Percentiles rank a stretch among this genome's conserved stretches.
These are phyloP conservation scores for Turnix velox DNA, from an alignment of 2,113 vertebrate species.

Conservation along the genomic window DNA sequence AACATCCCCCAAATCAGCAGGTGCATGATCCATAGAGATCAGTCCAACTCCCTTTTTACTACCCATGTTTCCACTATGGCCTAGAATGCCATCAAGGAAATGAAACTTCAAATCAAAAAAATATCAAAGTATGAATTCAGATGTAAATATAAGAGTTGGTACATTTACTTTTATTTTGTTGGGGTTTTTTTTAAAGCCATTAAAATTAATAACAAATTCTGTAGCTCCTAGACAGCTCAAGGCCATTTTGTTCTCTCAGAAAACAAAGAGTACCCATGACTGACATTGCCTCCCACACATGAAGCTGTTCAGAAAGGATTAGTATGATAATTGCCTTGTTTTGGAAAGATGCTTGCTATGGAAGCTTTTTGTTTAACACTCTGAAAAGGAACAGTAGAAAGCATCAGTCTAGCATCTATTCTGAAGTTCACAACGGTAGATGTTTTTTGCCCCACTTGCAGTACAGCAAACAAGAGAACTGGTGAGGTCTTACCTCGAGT, in stretches of 20 bases:
- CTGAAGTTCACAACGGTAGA: not conserved
- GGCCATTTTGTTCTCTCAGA: not conserved
- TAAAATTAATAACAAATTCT: not conserved
- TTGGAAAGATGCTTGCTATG: not conserved
- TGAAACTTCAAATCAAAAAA: not conserved
- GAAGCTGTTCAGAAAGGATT: not conserved
- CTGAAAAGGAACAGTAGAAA: not conserved
- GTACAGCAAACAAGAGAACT: too few species aligned
- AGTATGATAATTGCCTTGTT: slow-evolving; percentile 10
- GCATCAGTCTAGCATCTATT: not conserved
- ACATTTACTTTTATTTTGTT: not conserved
- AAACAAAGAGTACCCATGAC: not conserved
- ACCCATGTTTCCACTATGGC: not conserved
- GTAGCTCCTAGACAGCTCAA: not conserved
- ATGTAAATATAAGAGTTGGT: not conserved
- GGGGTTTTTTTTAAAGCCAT: not conserved
- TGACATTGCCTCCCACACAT: not conserved
- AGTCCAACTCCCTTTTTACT: not conserved
- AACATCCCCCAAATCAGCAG: not conserved
- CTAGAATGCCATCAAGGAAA: not conserved
- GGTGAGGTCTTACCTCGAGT: too few species aligned
- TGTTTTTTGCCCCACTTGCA: not conserved
- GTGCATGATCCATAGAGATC: not conserved
- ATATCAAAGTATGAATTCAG: not conserved
- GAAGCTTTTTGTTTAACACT: not conserved